Base-by-base conservation (phyloP, 2,888 invertebrate species). In the Drosophila subsilvestris region DNA sequence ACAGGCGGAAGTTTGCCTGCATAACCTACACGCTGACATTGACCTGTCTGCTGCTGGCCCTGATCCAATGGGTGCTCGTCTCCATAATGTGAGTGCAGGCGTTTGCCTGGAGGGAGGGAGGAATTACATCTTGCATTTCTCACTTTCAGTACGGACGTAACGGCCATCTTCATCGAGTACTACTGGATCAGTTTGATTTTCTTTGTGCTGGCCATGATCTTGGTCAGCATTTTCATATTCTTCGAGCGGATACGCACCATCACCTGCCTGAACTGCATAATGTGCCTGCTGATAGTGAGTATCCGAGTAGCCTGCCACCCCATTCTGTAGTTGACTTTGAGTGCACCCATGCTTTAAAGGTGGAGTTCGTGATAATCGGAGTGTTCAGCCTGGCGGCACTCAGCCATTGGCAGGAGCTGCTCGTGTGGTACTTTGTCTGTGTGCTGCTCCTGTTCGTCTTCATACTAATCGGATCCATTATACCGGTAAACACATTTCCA, bases 251-350 rank as follows among this genome's bases (percentile, higher is more conserved):
- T 80, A 2, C 84, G 90, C 4, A 76, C 79, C 22, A 55, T 76
- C 0, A 8, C 6, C 0, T 51, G 69, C 0, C 7, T 89, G 4
- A 90, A 87, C 68, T 85, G 83, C 80, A 0, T 87, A 0, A 1
- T 90, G 1, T 12, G 79, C 1, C 5, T 85, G 5, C 7, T 81
- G 0, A 87, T 84, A 56, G 90, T 90, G 63, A 79, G 90, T 81
- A 14, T 18, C n/a, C 1, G 0, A 1, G 3, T 2, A 10, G 22
- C 43, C 3, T 27, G n/a, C 56, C n/a, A 47, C 6, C 6, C 2
- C n/a, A 4, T 17, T 1, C 22, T 20, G 2, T 8, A 14, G 32
- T 10, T 18, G 4, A 37, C n/a, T n/a, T n/a, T 25, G 6, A 3
- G 5, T 32, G 22, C 3, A 3, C 44, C n/a, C n/a, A 7, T 20